These are phyloP conservation scores for Columba guinea DNA, from an alignment of 2,797 vertebrate species.

Conservation along the genomic window DNA sequence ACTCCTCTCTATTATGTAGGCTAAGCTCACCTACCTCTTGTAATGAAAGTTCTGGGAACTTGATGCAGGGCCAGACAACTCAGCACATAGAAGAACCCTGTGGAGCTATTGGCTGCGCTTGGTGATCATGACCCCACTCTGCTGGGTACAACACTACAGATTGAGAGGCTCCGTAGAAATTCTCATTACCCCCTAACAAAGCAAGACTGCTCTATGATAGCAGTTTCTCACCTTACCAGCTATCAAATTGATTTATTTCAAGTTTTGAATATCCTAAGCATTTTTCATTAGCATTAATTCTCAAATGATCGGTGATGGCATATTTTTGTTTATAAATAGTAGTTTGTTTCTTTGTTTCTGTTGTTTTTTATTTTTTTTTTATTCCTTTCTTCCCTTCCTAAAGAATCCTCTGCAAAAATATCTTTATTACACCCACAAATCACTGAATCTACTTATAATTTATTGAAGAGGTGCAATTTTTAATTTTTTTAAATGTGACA, in stretches of 20 bases:
- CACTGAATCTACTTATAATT: conserved; percentile 69
- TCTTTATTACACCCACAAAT: conserved; percentile 57
- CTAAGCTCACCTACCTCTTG: neutral
- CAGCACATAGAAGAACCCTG: accelerated
- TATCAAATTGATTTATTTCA: neutral
- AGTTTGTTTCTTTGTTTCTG: neutral
- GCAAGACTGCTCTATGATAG: neutral
- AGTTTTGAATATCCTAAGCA: conserved; percentile 24
- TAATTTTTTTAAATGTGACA: conserved; percentile 5
- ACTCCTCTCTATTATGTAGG: neutral
- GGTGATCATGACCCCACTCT: accelerated
- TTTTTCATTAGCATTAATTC: conserved; percentile 33
- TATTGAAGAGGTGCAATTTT: conserved; percentile 70
- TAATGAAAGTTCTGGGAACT: neutral
- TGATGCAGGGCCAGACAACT: neutral
- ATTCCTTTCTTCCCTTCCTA: neutral
- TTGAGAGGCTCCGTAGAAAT: neutral
- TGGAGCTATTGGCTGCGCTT: accelerated
- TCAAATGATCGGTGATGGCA: neutral
- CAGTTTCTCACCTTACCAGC: neutral
- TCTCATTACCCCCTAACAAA: neutral
- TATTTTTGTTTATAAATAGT: neutral
- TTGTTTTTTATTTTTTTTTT: too few species aligned
- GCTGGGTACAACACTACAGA: neutral
- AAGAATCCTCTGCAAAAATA: conserved; percentile 53